phyloP scores from a whole-genome alignment of 1,140 invertebrate genomes.

The Batillaria attramentaria region DNA sequence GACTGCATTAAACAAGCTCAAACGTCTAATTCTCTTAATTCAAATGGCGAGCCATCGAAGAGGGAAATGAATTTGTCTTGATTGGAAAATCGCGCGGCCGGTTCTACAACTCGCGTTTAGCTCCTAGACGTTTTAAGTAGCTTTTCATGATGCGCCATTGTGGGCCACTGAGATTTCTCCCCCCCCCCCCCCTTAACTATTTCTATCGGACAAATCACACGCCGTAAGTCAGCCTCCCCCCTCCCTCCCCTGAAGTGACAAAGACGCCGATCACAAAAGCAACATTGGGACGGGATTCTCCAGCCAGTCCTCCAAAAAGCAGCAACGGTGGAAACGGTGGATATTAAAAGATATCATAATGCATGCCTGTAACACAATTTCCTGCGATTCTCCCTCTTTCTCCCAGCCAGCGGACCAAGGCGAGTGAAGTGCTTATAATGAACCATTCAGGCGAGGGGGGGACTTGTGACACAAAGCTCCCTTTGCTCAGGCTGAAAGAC shows the following conservation, averaged over 20 bases:
- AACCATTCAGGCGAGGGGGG: slow-evolving; percentile 16
- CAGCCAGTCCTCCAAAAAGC: no score
- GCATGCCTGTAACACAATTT: background rate
- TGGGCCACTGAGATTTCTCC: background rate
- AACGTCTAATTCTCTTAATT: background rate
- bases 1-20: background rate
- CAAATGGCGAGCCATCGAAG: background rate
- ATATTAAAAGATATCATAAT: slow-evolving; percentile 26
- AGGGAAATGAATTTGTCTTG: slow-evolving; percentile 27
- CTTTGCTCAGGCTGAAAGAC: no score
- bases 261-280: background rate
- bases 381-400: background rate
- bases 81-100: slow-evolving; percentile 14
- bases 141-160: slow-evolving; percentile 11
- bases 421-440: slow-evolving; percentile 17
- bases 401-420: background rate
- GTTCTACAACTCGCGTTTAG: background rate
- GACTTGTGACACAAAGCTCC: no score
- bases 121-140: slow-evolving; percentile 11
- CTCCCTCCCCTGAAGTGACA: background rate
- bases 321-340: no score
- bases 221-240: no score
- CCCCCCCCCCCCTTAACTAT: background rate
- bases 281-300: no score
- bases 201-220: slow-evolving; percentile 14